These are phyloP conservation scores for Zophobas atratus DNA, from an alignment of 1,140 invertebrate genomes.

Conservation along the genomic window DNA sequence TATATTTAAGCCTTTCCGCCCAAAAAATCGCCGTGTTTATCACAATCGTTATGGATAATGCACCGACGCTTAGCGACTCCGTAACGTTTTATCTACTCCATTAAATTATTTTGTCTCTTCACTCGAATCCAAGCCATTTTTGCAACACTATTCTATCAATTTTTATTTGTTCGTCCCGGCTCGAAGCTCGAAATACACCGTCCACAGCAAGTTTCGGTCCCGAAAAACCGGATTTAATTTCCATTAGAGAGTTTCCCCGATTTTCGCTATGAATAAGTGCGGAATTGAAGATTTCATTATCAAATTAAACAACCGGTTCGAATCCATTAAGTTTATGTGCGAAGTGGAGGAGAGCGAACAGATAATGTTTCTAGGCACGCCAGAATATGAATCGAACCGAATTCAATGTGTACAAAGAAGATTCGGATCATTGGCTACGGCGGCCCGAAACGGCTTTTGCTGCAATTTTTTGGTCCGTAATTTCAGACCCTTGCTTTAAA, in stretches of 20 bases:
- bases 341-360: not conserved
- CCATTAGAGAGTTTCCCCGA: not conserved
- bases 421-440: not conserved
- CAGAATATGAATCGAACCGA: slow-evolving; percentile 8
- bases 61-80: too few species aligned
- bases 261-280: not conserved
- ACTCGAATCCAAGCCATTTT: too few species aligned
- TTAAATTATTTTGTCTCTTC: too few species aligned
- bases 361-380: slow-evolving; percentile 3
- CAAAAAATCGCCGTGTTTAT: too few species aligned
- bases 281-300: slow-evolving; percentile 10
- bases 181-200: not conserved
- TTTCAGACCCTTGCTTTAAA: not conserved
- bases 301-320: slow-evolving; percentile 3
- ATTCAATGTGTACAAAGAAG: not conserved
- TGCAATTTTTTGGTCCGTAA: not conserved
- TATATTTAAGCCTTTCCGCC: too few species aligned
- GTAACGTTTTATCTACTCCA: too few species aligned
- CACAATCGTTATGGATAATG: too few species aligned
- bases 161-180: too few species aligned
- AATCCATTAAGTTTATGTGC: slow-evolving; percentile 17
- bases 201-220: too few species aligned
- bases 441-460: not conserved
- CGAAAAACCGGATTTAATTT: not conserved
- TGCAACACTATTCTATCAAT: too few species aligned